Base-by-base conservation (phyloP, 1,140 invertebrate genomes). In the Euura lappo region DNA sequence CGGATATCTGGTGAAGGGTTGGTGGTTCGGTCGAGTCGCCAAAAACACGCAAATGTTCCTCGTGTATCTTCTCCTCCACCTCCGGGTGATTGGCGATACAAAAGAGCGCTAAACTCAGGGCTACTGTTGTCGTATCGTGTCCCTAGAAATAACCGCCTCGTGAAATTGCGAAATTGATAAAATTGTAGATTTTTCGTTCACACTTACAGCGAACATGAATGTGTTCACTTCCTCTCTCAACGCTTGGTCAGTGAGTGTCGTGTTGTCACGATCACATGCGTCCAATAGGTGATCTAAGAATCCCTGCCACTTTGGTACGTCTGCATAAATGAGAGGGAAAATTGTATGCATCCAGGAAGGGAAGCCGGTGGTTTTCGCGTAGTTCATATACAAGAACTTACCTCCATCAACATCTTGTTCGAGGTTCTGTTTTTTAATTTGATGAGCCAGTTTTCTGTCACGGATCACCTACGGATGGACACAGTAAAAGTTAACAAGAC, bases 251-350 rank as follows among this genome's bases (percentile, higher is more conserved):
- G 88, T 91, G 44, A 95, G 81, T 0, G 86, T 82, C 45, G 86
- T 83, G n/a, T 87, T 89, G 72, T 89, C 87, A 42, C 87, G 84
- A 44, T 79, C 80, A 65, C 86, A 88, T 65, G 90, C 85, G 75
- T 93, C 89, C 10, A 96, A 82, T 42, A 96, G 79, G 68, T 94
- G 84, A 87, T 96, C 94, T 69, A 96, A 81, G 78, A 96, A 94
- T 11, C 87, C 86, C 79, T 85, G 85, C 72, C 86, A 86, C 44
- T 84, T 86, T 65, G 78, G 82, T 44, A 79, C 82, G 7, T 87
- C 90, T 88, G 74, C 44, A 46, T 3, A 44, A 70, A 46, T 10
- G 66, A 44, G n/a, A 64, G 47, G 43, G 6, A 60, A 5, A 4
- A 11, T 45, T 72, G 47, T 72, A n/a, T 1, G 28, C 28, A 68